phyloP scores from a whole-genome alignment of 2,113 vertebrate species.

The Vanacampus margaritifer region DNA sequence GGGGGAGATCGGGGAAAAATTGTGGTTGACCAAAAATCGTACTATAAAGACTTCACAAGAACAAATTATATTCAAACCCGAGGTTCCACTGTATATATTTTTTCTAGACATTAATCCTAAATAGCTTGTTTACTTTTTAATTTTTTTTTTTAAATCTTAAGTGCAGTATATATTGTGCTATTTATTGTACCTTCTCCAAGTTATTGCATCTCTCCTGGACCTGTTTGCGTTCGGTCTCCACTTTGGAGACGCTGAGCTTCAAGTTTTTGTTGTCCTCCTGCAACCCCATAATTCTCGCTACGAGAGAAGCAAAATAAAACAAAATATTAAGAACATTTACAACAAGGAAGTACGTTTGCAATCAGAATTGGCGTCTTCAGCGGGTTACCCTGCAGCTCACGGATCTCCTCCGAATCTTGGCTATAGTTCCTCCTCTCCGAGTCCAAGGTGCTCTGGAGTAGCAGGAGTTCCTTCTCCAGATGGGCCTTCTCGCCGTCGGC shows the following conservation, averaged over 20 bases:
- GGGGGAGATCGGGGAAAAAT: no score
- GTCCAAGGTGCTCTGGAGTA: conserved; percentile 89
- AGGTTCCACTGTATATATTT: no score
- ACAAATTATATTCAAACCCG: no score
- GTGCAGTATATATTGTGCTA: not conserved
- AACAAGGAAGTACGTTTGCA: not conserved
- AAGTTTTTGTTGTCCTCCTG: conserved; percentile 91
- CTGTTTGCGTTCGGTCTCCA: conserved; percentile 89
- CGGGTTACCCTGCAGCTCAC: conserved; percentile 87
- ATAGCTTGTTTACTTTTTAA: not conserved
- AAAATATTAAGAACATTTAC: not conserved
- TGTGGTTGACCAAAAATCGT: no score
- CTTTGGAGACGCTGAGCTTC: conserved; percentile 85
- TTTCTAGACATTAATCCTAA: no score
- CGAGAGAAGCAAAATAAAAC: conserved; percentile 10
- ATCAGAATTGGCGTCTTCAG: not conserved
- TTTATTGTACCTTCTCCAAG: conserved; percentile 85
- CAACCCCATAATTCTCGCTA: conserved; percentile 85
- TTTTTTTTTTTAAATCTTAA: no score
- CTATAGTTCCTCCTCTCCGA: conserved; percentile 88
- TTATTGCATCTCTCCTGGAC: conserved; percentile 89
- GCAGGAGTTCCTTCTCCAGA: conserved; percentile 88
- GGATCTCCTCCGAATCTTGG: conserved; percentile 94
- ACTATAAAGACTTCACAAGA: no score
- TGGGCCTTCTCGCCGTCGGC: conserved; percentile 75